Evolutionary conservation across 64 coral and sea anemone genomes (phyloP).

Genomic region (Orbicella faveolata): DNA sequence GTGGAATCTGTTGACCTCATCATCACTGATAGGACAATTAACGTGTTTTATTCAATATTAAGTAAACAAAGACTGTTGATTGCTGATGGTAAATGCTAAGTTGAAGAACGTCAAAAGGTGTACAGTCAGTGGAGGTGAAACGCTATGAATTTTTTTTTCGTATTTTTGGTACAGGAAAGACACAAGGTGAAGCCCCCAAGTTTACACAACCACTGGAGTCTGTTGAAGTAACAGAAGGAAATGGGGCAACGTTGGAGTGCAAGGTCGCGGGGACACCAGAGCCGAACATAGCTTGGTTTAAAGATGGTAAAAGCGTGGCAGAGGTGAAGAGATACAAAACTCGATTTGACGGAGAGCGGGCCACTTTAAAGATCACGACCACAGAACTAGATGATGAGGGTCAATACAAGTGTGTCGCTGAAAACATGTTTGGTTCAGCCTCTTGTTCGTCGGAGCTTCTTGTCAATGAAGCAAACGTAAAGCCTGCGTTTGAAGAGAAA

Average conservation of each 20-base stretch:
- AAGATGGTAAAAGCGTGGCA: conserved; percentile 53
- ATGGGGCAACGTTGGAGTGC: conserved; percentile 47
- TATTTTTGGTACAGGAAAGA: not conserved
- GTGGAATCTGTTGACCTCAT: too few species aligned
- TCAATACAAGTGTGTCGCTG: conserved; percentile 87
- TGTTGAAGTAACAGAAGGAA: conserved; percentile 65
- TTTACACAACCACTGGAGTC: conserved; percentile 61
- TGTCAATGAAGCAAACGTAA: conserved; percentile 70
- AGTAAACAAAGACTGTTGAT: too few species aligned
- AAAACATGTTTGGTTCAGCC: conserved; percentile 63
- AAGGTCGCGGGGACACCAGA: conserved; percentile 66
- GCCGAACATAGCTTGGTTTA: conserved; percentile 75
- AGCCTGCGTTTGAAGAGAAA: conserved; percentile 72
- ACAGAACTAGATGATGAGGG: conserved; percentile 74
- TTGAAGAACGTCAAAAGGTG: too few species aligned
- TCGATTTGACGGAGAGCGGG: conserved; percentile 40
- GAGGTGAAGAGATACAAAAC: conserved; percentile 59
- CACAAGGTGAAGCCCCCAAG: conserved; percentile 46
- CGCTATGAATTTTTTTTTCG: too few species aligned
- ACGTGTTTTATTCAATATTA: too few species aligned
- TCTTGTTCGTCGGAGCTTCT: conserved; percentile 60
- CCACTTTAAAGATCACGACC: conserved; percentile 61
- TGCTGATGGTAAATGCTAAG: too few species aligned
- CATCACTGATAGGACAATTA: too few species aligned
- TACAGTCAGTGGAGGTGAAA: too few species aligned